Conservation (phyloP, 2,888 invertebrate species). For the Torymus aiolomorphi region DNA sequence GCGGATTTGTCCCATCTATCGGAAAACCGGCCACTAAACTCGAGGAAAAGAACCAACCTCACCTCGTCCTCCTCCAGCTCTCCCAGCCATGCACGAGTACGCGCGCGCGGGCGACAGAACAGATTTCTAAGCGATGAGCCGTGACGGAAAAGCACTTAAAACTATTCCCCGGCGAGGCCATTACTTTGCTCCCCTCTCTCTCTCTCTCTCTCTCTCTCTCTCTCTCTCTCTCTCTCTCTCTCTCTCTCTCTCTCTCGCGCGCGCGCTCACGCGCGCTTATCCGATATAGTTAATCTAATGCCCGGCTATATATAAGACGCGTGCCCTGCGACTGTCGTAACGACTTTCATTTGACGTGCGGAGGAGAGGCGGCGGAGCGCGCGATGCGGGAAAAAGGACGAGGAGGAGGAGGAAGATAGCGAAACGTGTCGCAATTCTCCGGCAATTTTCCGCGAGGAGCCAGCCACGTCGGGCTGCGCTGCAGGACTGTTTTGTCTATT, state of each 20-base stretch:
- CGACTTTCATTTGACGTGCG: constrained; percentile 40
- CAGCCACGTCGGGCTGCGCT: not conserved
- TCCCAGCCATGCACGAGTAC: no score
- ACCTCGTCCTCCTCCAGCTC: no score
- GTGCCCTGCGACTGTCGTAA: constrained; percentile 45
- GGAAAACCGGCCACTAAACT: constrained; percentile 23
- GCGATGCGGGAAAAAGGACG: not conserved
- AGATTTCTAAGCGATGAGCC: constrained; percentile 62
- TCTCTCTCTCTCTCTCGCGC: no score
- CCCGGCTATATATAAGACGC: constrained; percentile 47
- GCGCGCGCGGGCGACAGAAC: constrained; percentile 18
- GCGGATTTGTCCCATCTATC: no score
- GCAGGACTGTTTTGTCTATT: constrained; percentile 12
- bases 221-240: no score
- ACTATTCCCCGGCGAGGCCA: constrained; percentile 59
- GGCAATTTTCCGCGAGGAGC: constrained; percentile 9
- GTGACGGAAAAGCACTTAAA: constrained; percentile 64
- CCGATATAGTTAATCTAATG: constrained; percentile 62
- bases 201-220: no score
- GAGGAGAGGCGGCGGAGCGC: not conserved
- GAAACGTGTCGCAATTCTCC: constrained; percentile 35
- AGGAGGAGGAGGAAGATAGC: not conserved
- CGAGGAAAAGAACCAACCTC: constrained; percentile 11
- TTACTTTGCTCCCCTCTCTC: constrained; percentile 48
- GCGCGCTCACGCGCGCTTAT: constrained; percentile 54